phyloP scores from a whole-genome alignment of 2,797 vertebrate genomes.

The Poeciliopsis turneri region DNA sequence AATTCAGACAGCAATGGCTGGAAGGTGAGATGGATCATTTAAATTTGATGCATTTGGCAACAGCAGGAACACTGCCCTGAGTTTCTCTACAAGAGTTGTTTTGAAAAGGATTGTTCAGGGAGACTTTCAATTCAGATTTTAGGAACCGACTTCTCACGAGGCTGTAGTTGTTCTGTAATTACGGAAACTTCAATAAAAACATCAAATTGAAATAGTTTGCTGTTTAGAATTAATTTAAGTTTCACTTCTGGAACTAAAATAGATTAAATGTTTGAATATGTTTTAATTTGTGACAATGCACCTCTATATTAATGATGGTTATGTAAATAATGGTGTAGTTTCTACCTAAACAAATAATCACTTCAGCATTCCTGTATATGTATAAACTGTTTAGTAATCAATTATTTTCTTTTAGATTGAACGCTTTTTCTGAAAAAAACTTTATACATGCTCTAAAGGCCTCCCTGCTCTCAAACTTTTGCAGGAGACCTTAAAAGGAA shows the following conservation, averaged over 20 bases:
- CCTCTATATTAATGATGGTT: background rate
- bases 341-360: background rate
- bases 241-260: background rate
- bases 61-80: background rate
- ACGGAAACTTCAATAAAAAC: background rate
- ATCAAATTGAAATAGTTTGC: background rate
- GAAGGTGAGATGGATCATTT: background rate
- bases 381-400: background rate
- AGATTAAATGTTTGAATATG: background rate
- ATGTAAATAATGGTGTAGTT: background rate
- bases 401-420: slow-evolving; percentile 7
- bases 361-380: background rate
- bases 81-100: background rate
- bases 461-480: slow-evolving; percentile 14
- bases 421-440: slow-evolving; percentile 16
- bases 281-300: background rate
- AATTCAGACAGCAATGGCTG: background rate
- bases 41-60: background rate
- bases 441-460: slow-evolving; percentile 16
- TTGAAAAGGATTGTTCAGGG: background rate
- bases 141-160: background rate
- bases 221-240: background rate
- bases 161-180: background rate
- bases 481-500: background rate
- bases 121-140: background rate